These are phyloP conservation scores for Ophion obscuratus DNA, from an alignment of 2,888 invertebrate genomes.

Conservation along the genomic window DNA sequence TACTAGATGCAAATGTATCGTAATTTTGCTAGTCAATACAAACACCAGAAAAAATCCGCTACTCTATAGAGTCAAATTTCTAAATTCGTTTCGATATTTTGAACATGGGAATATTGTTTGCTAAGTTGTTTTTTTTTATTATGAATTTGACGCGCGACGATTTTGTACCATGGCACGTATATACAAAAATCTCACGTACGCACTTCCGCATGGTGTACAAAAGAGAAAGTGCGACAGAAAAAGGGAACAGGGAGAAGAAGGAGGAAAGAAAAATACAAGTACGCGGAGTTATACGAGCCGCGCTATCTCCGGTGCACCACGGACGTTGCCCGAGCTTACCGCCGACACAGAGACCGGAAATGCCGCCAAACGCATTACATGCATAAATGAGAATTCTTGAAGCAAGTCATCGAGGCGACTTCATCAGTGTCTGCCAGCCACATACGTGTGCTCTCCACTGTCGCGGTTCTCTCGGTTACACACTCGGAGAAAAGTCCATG, in stretches of 20 bases:
- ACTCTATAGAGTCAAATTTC: background rate
- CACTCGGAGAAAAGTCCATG: background rate
- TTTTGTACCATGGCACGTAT: constrained; percentile 22
- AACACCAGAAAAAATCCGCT: background rate
- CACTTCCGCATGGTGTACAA: constrained; percentile 22
- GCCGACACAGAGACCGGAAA: constrained; percentile 42
- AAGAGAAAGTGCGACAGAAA: background rate
- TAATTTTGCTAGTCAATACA: too few relatives aligned
- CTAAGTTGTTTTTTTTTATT: background rate
- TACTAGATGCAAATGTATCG: too few relatives aligned
- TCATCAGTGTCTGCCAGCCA: background rate
- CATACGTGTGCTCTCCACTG: background rate
- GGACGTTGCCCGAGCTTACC: constrained; percentile 37
- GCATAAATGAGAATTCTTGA: constrained; percentile 63
- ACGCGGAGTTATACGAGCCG: background rate
- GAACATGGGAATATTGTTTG: background rate
- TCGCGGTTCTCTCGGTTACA: background rate
- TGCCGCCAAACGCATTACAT: constrained; percentile 62
- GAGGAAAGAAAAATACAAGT: background rate
- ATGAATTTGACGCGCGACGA: background rate
- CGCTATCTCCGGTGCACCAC: constrained; percentile 51
- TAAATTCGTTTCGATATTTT: background rate
- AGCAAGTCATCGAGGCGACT: constrained; percentile 24
- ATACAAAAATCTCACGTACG: constrained; percentile 26
- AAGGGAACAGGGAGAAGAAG: constrained; percentile 10